Percentiles rank a stretch among this genome's conserved stretches.
Conservation (phyloP, 2,888 invertebrate genomes). For the Nipponacmea schrenckii region DNA sequence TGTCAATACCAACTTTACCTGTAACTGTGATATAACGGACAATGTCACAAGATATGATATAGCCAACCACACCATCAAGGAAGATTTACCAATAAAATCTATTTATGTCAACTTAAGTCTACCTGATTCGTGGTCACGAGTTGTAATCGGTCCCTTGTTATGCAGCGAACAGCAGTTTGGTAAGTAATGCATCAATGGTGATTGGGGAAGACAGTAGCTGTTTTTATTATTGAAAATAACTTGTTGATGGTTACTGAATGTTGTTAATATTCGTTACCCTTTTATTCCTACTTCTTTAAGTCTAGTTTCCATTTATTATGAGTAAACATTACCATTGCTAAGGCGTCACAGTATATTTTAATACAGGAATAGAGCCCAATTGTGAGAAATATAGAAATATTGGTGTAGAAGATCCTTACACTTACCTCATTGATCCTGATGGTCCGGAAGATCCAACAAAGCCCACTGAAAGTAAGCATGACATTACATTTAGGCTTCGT, state of each 20-base stretch:
- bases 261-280: too few relatives aligned
- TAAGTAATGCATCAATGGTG: constrained; percentile 27
- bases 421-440: constrained; percentile 50
- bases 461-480: not conserved
- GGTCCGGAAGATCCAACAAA: constrained; percentile 25
- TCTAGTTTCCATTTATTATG: too few relatives aligned
- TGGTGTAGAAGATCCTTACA: constrained; percentile 36
- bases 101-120: constrained; percentile 32
- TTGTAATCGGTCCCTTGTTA: constrained; percentile 39
- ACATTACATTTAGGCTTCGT: too few relatives aligned
- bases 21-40: constrained; percentile 58
- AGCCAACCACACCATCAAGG: constrained; percentile 46
- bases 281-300: too few relatives aligned
- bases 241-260: too few relatives aligned
- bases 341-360: not conserved
- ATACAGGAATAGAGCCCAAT: constrained; percentile 48
- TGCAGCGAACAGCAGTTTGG: constrained; percentile 54
- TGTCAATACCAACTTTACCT: constrained; percentile 32
- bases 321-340: too few relatives aligned
- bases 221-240: too few relatives aligned
- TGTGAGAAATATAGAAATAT: constrained; percentile 45
- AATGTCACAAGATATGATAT: constrained; percentile 46
- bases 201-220: too few relatives aligned
- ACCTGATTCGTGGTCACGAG: constrained; percentile 25
- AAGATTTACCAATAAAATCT: constrained; percentile 45